Percentiles rank a stretch among this genome's conserved stretches.
Conservation (phyloP, 2,888 invertebrate species). For the Hemicrepidius hirtus region DNA sequence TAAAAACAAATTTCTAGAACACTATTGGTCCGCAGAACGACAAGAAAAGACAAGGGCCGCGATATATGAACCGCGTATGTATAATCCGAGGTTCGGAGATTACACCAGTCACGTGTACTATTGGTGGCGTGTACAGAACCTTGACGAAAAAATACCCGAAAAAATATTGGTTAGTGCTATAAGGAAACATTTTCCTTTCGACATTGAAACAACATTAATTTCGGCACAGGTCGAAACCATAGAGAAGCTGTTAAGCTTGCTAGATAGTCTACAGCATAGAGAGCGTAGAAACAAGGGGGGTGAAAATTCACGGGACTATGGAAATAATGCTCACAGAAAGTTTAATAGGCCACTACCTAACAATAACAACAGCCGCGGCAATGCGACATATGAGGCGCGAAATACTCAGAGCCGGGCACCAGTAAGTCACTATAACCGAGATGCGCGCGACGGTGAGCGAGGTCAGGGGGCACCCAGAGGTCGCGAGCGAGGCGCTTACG, state of each 20-base stretch:
- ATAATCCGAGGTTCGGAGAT: background rate
- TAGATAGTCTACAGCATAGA: background rate
- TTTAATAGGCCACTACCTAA: background rate
- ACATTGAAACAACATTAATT: background rate
- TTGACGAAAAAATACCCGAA: background rate
- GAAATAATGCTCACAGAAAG: background rate
- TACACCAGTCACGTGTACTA: background rate
- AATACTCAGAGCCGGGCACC: too few relatives aligned
- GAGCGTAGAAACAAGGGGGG: background rate
- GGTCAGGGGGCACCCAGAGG: background rate
- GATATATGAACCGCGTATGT: background rate
- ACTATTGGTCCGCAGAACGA: background rate
- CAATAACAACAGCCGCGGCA: background rate
- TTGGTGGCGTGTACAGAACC: background rate
- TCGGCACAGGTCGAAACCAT: background rate
- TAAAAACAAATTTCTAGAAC: background rate
- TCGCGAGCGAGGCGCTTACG: background rate
- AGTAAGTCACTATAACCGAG: too few relatives aligned
- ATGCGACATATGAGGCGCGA: too few relatives aligned
- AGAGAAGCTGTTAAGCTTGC: background rate
- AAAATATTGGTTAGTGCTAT: background rate
- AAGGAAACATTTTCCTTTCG: background rate
- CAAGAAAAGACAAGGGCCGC: background rate
- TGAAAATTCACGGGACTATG: background rate
- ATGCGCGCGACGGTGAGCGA: too few relatives aligned